These are phyloP conservation scores for Myiopsitta monachus DNA, from an alignment of 2,113 vertebrate genomes.

Conservation along the genomic window DNA sequence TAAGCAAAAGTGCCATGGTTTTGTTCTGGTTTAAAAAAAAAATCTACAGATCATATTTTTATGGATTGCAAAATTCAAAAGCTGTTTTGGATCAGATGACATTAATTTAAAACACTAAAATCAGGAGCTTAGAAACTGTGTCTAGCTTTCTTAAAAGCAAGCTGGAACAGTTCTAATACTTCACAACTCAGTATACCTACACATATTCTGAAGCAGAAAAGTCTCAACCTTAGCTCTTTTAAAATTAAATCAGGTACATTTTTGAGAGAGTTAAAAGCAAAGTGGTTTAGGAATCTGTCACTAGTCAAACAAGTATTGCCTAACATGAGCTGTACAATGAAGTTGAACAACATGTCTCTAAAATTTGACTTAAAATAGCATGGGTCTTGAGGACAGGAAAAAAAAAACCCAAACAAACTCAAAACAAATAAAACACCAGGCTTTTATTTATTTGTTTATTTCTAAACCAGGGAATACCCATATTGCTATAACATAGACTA, in stretches of 20 bases:
- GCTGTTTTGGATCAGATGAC: not conserved
- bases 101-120: not conserved
- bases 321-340: not conserved
- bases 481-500: not conserved
- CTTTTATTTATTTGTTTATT: no score
- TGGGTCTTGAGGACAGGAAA: not conserved
- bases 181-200: not conserved
- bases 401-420: fast-evolving
- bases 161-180: not conserved
- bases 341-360: not conserved
- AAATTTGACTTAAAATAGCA: not conserved
- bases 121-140: not conserved
- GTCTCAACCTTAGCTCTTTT: not conserved
- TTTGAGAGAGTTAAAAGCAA: not conserved
- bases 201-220: not conserved
- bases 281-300: not conserved
- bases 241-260: not conserved
- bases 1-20: not conserved
- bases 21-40: not conserved
- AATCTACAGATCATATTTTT: not conserved
- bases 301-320: not conserved
- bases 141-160: not conserved
- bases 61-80: not conserved
- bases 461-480: not conserved
- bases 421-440: not conserved